phyloP scores from a whole-genome alignment of 2,888 invertebrate genomes.

The Eutolmus rufibarbis region DNA sequence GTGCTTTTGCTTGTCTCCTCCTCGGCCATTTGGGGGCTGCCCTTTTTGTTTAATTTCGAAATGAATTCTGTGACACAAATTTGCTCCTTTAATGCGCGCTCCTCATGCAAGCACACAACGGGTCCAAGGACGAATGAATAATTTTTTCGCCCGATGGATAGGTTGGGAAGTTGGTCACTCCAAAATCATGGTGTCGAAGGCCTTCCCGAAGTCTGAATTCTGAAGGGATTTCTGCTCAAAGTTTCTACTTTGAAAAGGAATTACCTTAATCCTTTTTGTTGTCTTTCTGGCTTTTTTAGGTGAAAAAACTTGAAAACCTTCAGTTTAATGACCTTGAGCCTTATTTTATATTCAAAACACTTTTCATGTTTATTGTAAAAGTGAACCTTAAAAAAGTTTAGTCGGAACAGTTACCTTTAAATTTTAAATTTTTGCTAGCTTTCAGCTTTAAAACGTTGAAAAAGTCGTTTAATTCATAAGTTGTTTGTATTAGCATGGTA shows the following conservation, averaged over 20 bases:
- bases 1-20: neutral
- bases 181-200: neutral
- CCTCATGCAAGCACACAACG: neutral
- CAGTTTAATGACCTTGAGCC: too few relatives aligned
- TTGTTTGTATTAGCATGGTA: too few relatives aligned
- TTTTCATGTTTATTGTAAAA: too few relatives aligned
- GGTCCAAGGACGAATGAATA: neutral
- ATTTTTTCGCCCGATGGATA: neutral
- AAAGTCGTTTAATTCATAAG: too few relatives aligned
- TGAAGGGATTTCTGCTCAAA: neutral
- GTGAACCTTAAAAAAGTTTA: too few relatives aligned
- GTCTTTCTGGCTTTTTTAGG: too few relatives aligned
- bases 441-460: too few relatives aligned
- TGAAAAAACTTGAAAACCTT: too few relatives aligned
- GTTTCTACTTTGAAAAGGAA: neutral
- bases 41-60: neutral
- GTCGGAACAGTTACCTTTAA: too few relatives aligned
- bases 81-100: neutral
- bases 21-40: neutral
- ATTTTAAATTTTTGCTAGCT: too few relatives aligned
- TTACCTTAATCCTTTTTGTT: neutral
- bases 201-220: neutral
- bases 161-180: neutral
- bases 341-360: too few relatives aligned
- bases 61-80: neutral